A percentile compares a stretch with the other conserved stretches of the same genome.
These are phyloP conservation scores for Panthera uncia DNA, from an alignment of 2,113 vertebrate species.

Conservation along the genomic window DNA sequence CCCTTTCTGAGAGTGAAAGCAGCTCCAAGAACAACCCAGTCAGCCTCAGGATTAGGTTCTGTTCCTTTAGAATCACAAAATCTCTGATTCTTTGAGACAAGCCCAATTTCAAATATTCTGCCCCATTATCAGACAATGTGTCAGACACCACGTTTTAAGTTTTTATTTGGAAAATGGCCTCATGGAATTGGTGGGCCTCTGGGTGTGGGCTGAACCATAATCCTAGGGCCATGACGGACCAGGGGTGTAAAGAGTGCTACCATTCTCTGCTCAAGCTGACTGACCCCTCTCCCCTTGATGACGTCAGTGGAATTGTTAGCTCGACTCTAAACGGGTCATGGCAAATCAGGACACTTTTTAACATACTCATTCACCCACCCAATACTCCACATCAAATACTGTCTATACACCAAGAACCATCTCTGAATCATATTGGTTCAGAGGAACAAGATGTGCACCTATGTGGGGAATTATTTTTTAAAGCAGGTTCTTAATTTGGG, in stretches of 20 bases:
- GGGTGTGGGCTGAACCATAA: not conserved
- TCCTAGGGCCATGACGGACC: not conserved
- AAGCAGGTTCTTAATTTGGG: not conserved
- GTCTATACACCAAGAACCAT: not conserved
- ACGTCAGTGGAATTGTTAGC: not conserved
- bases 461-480: not conserved
- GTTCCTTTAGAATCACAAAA: not conserved
- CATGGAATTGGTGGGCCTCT: not conserved
- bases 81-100: not conserved
- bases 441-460: not conserved
- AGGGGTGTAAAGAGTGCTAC: not conserved
- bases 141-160: not conserved
- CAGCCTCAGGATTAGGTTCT: not conserved
- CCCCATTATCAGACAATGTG: not conserved
- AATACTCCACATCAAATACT: not conserved
- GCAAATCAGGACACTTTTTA: not conserved
- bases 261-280: not conserved
- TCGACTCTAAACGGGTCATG: not conserved
- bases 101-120: not conserved
- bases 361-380: not conserved
- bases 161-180: conserved; percentile 18
- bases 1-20: not conserved
- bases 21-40: not conserved
- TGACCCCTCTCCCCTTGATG: not conserved
- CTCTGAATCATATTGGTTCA: not conserved